These are phyloP conservation scores for Nymphalis urticae DNA, from an alignment of 2,888 invertebrate genomes.

Conservation along the genomic window DNA sequence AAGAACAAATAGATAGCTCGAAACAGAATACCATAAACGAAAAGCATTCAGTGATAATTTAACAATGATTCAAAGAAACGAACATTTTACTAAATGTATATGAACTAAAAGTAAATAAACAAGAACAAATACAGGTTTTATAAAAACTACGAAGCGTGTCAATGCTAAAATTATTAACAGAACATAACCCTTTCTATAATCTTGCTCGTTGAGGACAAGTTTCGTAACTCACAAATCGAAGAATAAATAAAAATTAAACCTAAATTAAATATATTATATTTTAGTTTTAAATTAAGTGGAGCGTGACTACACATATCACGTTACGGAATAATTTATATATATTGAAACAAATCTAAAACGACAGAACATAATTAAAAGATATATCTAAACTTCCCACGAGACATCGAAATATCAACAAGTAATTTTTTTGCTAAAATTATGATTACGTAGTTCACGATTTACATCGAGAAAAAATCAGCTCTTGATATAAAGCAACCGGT, in stretches of 20 bases:
- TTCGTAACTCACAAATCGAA: constrained; percentile 23
- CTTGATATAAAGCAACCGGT: constrained; percentile 58
- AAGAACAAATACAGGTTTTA: constrained; percentile 9
- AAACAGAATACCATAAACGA: constrained; percentile 3
- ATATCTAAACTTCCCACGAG: neutral
- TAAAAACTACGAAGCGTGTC: constrained; percentile 18
- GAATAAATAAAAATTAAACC: constrained; percentile 6
- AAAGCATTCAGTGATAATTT: neutral
- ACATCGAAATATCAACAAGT: constrained; percentile 1
- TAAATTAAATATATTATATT: constrained; percentile 10
- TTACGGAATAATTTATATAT: constrained; percentile 22
- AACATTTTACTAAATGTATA: neutral
- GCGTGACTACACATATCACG: constrained; percentile 25
- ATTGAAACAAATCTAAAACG: neutral
- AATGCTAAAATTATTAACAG: constrained; percentile 19
- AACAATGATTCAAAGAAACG: neutral
- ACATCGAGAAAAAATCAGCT: constrained; percentile 63
- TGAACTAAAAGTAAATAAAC: neutral
- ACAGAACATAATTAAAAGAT: neutral
- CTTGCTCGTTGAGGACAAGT: constrained; percentile 21
- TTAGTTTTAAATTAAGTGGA: constrained; percentile 26
- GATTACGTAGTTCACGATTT: constrained; percentile 51
- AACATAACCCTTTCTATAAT: constrained; percentile 21
- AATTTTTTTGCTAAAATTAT: constrained; percentile 35
- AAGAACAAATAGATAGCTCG: constrained; percentile 7